These are phyloP conservation scores for Agrotis puta DNA, from an alignment of 2,888 invertebrate species.

Conservation along the genomic window DNA sequence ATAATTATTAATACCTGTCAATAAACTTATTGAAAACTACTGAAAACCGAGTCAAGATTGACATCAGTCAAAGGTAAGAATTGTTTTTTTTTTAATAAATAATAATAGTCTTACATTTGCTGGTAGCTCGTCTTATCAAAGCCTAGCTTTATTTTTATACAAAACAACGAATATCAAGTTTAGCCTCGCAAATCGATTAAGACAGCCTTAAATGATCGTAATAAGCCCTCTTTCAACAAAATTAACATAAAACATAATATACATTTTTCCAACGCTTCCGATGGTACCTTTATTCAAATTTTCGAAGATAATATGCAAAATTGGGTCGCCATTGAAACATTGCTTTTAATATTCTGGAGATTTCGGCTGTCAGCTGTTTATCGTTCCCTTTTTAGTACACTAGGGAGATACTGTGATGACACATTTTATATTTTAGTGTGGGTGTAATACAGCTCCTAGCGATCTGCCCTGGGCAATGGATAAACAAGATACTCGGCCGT, in stretches of 20 bases:
- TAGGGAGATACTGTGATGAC: too few relatives aligned
- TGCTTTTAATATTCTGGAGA: constrained; percentile 62
- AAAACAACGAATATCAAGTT: neutral
- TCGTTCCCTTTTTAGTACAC: constrained; percentile 25
- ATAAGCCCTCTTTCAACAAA: constrained; percentile 38
- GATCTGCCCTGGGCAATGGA: too few relatives aligned
- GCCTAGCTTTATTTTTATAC: too few relatives aligned
- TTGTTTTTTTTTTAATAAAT: too few relatives aligned
- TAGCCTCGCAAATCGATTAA: neutral
- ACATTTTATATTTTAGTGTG: neutral
- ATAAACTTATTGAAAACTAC: too few relatives aligned
- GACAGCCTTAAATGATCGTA: constrained; percentile 27
- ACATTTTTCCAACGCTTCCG: constrained; percentile 60
- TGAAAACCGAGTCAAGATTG: too few relatives aligned
- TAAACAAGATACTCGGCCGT: too few relatives aligned
- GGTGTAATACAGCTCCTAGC: too few relatives aligned
- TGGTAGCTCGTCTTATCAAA: too few relatives aligned
- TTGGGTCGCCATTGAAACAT: constrained; percentile 62
- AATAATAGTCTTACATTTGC: too few relatives aligned
- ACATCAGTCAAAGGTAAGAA: neutral
- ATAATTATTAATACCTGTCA: neutral
- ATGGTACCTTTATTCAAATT: constrained; percentile 66
- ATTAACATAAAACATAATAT: constrained; percentile 59
- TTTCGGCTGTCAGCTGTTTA: constrained; percentile 37
- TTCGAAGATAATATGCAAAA: constrained; percentile 63